Conservation (phyloP, 2,113 vertebrate species). For the Cephalopholis sonnerati region DNA sequence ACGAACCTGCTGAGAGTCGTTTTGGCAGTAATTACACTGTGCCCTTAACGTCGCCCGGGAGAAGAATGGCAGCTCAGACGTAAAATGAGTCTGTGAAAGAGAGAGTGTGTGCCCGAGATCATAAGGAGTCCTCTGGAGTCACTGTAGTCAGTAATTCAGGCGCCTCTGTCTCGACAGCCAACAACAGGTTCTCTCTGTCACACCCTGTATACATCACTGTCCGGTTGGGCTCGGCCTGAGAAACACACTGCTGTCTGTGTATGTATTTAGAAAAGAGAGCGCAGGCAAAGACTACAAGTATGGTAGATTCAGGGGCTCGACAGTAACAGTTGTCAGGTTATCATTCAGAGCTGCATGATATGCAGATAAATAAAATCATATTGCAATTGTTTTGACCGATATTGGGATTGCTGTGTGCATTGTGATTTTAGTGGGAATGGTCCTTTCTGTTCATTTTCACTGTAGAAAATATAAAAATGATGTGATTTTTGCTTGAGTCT, state of each 20-base stretch:
- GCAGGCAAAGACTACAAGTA: not conserved
- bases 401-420: no score
- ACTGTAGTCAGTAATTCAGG: conserved; percentile 45
- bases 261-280: not conserved
- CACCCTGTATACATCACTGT: conserved; percentile 28
- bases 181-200: conserved; percentile 43
- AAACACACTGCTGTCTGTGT: not conserved
- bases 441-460: no score
- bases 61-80: conserved; percentile 26
- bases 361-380: no score
- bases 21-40: conserved; percentile 48
- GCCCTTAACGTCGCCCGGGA: conserved; percentile 38
- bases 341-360: no score
- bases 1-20: conserved; percentile 53
- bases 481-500: no score
- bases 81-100: conserved; percentile 37
- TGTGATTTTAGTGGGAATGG: no score
- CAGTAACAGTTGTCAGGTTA: no score
- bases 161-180: conserved; percentile 6
- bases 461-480: no score
- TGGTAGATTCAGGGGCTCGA: not conserved
- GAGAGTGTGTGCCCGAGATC: conserved; percentile 28
- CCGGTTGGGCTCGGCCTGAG: conserved; percentile 6
- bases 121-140: conserved; percentile 39
- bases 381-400: no score